Evolutionary conservation across 2,113 vertebrate species (phyloP).

Genomic region (Caranx melampygus): DNA sequence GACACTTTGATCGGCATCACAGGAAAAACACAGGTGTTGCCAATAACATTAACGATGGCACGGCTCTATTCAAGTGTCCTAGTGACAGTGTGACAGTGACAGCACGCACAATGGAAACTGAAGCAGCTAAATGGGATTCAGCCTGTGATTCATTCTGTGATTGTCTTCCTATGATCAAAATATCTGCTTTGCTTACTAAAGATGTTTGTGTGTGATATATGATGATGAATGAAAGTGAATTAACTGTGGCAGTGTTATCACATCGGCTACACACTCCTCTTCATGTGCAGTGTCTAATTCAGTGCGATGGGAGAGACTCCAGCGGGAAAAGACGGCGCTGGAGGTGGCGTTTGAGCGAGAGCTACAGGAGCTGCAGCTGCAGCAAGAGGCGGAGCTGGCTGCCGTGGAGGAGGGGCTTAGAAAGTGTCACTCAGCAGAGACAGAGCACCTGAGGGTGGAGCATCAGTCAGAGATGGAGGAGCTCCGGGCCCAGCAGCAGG

Average conservation of each 20-base stretch:
- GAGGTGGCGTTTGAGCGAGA: conserved; percentile 88
- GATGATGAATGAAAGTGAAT: neutral
- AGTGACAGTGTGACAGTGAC: neutral
- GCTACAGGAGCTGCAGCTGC: conserved; percentile 85
- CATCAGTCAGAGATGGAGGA: conserved; percentile 90
- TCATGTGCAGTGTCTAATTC: conserved; percentile 84
- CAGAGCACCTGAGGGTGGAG: conserved; percentile 85
- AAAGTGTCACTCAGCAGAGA: conserved; percentile 83
- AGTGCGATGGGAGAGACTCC: conserved; percentile 85
- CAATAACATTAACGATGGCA: neutral
- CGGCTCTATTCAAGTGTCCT: neutral
- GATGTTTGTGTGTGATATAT: neutral
- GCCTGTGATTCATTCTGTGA: neutral
- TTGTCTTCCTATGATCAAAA: neutral
- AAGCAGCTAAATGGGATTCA: neutral
- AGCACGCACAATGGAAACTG: neutral
- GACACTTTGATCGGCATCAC: no score
- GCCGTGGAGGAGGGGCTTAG: conserved; percentile 87
- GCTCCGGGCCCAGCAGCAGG: conserved; percentile 83
- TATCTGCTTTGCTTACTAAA: neutral
- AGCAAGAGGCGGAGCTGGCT: conserved; percentile 89
- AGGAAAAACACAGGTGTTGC: neutral
- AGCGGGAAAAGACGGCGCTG: conserved; percentile 90
- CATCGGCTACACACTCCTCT: neutral
- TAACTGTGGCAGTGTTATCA: neutral